These are phyloP conservation scores for Eira barbara DNA, from an alignment of 2,113 vertebrate species.

Conservation along the genomic window DNA sequence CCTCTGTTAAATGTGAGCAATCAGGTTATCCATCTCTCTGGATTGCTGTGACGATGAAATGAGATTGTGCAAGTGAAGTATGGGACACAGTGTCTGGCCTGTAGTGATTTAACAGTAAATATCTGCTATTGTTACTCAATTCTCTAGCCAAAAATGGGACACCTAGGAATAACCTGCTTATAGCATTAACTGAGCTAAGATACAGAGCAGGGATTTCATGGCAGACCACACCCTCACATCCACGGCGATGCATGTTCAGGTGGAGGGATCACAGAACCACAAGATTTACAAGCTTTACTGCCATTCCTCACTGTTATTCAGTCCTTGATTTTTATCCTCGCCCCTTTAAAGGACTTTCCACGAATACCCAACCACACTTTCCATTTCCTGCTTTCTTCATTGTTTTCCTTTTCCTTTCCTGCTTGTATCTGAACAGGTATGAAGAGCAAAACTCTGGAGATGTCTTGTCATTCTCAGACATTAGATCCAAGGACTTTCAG, in stretches of 20 bases:
- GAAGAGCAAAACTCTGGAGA: not conserved
- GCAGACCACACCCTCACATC: not conserved
- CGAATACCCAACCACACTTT: not conserved
- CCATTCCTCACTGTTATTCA: not conserved
- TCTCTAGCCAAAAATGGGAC: not conserved
- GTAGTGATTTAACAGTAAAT: not conserved
- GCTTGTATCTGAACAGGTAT: not conserved
- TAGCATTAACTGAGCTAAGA: not conserved
- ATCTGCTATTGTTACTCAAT: not conserved
- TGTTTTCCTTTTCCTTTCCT: not conserved
- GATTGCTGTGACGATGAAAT: not conserved
- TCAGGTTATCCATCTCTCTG: not conserved
- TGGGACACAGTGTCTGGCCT: not conserved
- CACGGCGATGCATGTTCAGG: not conserved
- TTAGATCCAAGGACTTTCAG: not conserved
- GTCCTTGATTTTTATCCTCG: not conserved
- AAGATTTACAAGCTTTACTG: not conserved
- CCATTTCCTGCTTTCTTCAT: not conserved
- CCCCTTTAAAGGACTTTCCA: not conserved
- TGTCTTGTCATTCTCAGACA: not conserved
- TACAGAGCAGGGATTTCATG: not conserved
- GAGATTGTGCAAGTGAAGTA: not conserved
- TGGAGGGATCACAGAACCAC: not conserved
- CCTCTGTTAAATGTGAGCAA: not conserved
- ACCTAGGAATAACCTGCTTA: not conserved